Base-by-base conservation (phyloP, 2,113 vertebrate genomes). In the Egretta garzetta region DNA sequence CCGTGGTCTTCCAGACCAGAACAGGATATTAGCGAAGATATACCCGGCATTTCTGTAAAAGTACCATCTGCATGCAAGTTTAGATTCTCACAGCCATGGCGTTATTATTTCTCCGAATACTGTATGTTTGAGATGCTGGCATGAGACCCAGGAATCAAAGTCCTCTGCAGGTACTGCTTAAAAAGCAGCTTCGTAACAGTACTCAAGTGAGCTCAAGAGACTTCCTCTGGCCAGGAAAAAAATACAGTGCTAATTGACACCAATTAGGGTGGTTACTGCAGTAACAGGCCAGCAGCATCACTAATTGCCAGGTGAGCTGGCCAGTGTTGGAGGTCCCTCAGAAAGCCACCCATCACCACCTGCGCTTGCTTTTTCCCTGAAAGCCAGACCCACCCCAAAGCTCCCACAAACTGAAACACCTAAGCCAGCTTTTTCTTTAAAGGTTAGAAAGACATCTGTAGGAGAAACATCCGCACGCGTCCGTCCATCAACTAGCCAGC, bases 391-490 rank as follows among this genome's bases (percentile, higher is more conserved):
- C 5, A 6, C 59, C 19, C 26, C 12, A 55, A 13, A 62, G 50
- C 33, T 32, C 56, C 19, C 23, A 5, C 10, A n/a, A 41, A 35
- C 13, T 2, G 12, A 15, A 41, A 58, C 53, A 45, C 26, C 22
- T 33, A 21, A 32, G 43, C 10, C 24, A 50, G 16, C 28, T 32
- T 9, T 12, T 47, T 53, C 33, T 14, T 37, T 9, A 15, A 49
- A 20, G 35, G 41, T 11, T 12, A 23, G 49, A 32, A 43, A 21
- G 6, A 12, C 4, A 6, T 1, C 23, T 14, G n/a, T 6, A 12
- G 32, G 9, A 30, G 72, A 55, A 52, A 30, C 53, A 52, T 1
- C 26, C 19, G 12, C 9, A 26, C 1, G 0, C 0, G 2, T 1
- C 35, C 49, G 7, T 7, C 28, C 45, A 47, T 6, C 85, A 58